Evolutionary conservation across 2,113 vertebrate genomes (phyloP).

Genomic region (Acrocephalus kingi): DNA sequence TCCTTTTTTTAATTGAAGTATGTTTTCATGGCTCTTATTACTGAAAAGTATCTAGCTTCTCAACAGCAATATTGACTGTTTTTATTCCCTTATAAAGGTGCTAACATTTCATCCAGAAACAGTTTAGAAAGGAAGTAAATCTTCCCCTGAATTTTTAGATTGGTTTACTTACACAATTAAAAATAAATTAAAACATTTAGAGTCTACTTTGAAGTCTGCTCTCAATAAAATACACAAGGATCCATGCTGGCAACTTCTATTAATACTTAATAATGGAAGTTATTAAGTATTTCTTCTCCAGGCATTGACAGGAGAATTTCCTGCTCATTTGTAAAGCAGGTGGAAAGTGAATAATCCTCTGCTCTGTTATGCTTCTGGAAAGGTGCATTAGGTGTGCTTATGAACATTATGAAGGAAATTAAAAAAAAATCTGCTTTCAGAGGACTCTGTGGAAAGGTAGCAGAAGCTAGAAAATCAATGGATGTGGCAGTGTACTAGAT

Average conservation of each 20-base stretch:
- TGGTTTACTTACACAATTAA: conserved; percentile 19
- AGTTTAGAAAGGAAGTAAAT: conserved; percentile 1
- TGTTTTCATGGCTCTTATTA: not conserved
- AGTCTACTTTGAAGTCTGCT: not conserved
- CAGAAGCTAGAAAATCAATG: conserved; percentile 5
- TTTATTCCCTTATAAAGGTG: not conserved
- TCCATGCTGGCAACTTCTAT: not conserved
- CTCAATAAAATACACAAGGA: not conserved
- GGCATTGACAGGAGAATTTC: not conserved
- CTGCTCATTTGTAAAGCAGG: not conserved
- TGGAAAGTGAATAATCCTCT: not conserved
- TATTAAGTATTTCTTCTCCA: not conserved
- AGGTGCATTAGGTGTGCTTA: not conserved
- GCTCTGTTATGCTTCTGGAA: not conserved
- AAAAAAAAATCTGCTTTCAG: not conserved
- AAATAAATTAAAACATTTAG: conserved; percentile 23
- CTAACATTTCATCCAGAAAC: not conserved
- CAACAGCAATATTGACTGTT: not conserved
- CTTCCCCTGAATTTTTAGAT: not conserved
- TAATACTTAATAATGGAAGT: conserved; percentile 7
- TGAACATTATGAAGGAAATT: not conserved
- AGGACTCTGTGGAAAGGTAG: not conserved
- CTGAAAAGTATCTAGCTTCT: not conserved
- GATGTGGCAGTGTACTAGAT: not conserved
- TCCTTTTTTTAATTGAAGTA: not conserved